phyloP scores from a whole-genome alignment of 2,113 vertebrate genomes.

The Euleptes europaea region DNA sequence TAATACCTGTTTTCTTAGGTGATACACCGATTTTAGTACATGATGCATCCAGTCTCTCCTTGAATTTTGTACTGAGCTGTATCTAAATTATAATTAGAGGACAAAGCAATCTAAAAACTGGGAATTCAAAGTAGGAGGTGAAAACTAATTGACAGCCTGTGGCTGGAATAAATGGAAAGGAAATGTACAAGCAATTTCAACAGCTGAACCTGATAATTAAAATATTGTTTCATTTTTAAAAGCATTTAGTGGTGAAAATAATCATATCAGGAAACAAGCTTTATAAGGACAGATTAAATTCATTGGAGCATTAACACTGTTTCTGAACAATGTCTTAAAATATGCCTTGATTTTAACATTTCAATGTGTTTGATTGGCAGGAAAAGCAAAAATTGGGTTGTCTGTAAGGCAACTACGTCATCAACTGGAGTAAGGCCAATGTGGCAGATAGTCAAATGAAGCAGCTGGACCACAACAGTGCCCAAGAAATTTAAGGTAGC shows the following conservation, averaged over 20 bases:
- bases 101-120: neutral
- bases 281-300: neutral
- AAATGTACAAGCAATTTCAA: neutral
- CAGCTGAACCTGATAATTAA: neutral
- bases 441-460: neutral
- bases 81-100: neutral
- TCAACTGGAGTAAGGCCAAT: neutral
- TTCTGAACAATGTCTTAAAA: neutral
- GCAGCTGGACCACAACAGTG: neutral
- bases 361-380: neutral
- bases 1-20: neutral
- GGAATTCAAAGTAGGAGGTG: neutral
- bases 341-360: neutral
- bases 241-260: neutral
- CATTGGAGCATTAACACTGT: neutral
- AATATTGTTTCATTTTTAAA: neutral
- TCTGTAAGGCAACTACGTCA: neutral
- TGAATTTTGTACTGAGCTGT: conserved; percentile 4
- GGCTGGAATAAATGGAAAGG: conserved; percentile 2
- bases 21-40: neutral
- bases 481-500: neutral
- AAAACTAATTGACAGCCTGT: neutral
- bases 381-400: neutral
- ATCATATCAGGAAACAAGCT: neutral
- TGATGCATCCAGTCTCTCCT: neutral